These are phyloP conservation scores for Hirundo rustica DNA, from an alignment of 2,797 vertebrate genomes.

Conservation along the genomic window DNA sequence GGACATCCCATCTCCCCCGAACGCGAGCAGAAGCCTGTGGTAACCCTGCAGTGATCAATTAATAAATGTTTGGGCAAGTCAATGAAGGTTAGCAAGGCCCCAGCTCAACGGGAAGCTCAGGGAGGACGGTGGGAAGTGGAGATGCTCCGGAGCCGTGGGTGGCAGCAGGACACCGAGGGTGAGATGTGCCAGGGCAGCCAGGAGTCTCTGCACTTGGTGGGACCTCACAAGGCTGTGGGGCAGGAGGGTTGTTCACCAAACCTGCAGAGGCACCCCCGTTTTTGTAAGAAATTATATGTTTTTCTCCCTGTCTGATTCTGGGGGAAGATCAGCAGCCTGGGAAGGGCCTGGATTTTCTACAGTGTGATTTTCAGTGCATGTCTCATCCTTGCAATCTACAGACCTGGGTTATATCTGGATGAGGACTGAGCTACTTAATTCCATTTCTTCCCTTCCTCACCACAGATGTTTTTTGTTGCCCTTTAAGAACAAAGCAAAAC, in stretches of 20 bases:
- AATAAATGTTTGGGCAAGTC: constrained; percentile 17
- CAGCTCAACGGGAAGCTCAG: not conserved
- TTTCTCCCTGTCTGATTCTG: not conserved
- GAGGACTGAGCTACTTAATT: not conserved
- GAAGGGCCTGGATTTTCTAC: not conserved
- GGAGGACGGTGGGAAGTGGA: not conserved
- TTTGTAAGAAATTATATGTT: not conserved
- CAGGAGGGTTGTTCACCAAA: not conserved
- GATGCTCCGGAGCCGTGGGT: accelerated
- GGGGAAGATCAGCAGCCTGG: not conserved
- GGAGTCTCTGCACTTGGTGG: not conserved
- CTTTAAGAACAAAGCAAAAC: not conserved
- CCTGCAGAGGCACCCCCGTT: not conserved
- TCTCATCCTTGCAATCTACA: not conserved
- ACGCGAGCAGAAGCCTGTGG: not conserved
- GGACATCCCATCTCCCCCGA: not conserved
- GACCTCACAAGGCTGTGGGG: not conserved
- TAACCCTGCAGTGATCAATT: constrained; percentile 11
- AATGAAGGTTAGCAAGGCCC: not conserved
- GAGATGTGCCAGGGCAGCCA: accelerated
- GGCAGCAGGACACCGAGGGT: not conserved
- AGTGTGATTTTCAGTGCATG: not conserved
- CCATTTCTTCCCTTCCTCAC: not conserved
- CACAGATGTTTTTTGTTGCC: not conserved
- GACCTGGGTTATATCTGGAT: not conserved